These are phyloP conservation scores for Ecdyonurus torrentis DNA, from an alignment of 2,888 invertebrate species.

Conservation along the genomic window DNA sequence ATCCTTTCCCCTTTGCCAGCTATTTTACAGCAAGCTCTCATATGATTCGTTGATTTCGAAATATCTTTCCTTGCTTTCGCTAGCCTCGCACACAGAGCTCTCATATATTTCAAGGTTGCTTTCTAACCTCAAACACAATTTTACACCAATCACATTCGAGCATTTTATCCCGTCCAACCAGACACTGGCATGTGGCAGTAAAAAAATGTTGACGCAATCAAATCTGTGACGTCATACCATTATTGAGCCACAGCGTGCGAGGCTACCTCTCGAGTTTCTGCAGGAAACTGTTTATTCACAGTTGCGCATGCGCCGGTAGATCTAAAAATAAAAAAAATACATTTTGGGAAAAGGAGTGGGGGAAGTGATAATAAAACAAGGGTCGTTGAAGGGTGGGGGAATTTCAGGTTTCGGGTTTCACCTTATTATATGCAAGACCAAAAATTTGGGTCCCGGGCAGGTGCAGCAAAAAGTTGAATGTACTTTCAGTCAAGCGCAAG, in stretches of 20 bases:
- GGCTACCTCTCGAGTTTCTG: constrained; percentile 18
- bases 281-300: background rate
- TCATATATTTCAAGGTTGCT: constrained; percentile 36
- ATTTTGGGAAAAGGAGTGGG: background rate
- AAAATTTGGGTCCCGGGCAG: no score
- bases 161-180: constrained; percentile 26
- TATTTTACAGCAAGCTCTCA: constrained; percentile 6
- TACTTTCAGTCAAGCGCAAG: no score
- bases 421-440: no score
- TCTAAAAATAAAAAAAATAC: background rate
- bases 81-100: constrained; percentile 41
- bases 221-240: constrained; percentile 25
- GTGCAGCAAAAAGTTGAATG: no score
- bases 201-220: constrained; percentile 26
- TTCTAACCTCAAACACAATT: constrained; percentile 41
- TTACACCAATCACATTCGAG: constrained; percentile 46
- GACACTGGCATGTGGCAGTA: constrained; percentile 20
- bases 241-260: constrained; percentile 20
- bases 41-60: constrained; percentile 24
- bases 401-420: no score
- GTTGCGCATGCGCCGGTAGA: background rate
- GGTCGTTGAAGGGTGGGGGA: no score
- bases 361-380: background rate
- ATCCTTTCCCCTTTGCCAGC: constrained; percentile 2
- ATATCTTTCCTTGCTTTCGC: constrained; percentile 10